A percentile compares a stretch with the other conserved stretches of the same genome.
Conservation (phyloP, 1,140 invertebrate genomes). For the Papilio glaucus region DNA sequence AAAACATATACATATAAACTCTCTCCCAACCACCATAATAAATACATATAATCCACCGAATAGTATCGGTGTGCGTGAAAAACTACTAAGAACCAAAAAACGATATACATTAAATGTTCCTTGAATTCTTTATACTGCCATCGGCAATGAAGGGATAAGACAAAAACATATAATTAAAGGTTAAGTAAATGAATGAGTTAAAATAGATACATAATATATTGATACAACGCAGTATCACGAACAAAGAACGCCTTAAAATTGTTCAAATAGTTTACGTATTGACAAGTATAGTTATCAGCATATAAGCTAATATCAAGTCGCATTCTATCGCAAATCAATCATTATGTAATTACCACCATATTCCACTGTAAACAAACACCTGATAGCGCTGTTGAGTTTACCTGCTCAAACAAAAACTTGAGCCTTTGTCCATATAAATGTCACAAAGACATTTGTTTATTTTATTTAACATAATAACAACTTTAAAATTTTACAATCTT, state of each 20-base stretch:
- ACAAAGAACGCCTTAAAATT: conserved; percentile 22
- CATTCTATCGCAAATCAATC: conserved; percentile 1
- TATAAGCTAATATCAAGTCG: conserved; percentile 23
- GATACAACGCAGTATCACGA: background rate
- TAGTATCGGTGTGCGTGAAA: no score
- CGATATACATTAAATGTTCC: no score
- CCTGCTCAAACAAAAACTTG: conserved; percentile 14
- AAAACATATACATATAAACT: no score
- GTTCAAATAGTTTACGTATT: conserved; percentile 22
- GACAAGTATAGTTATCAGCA: conserved; percentile 14
- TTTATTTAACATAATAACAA: no score
- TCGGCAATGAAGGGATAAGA: no score
- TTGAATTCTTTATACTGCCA: no score
- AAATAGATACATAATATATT: background rate
- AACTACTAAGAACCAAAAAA: no score
- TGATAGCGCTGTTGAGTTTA: background rate
- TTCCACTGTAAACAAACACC: conserved; percentile 19
- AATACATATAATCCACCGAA: no score
- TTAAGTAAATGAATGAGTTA: background rate
- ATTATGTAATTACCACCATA: conserved; percentile 23
- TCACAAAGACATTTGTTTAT: background rate
- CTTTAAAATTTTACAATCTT: no score
- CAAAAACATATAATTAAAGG: background rate
- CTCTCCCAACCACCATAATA: no score
- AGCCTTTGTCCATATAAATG: background rate